phyloP scores from a whole-genome alignment of 2,888 invertebrate species.

The Euplagia quadripunctaria region DNA sequence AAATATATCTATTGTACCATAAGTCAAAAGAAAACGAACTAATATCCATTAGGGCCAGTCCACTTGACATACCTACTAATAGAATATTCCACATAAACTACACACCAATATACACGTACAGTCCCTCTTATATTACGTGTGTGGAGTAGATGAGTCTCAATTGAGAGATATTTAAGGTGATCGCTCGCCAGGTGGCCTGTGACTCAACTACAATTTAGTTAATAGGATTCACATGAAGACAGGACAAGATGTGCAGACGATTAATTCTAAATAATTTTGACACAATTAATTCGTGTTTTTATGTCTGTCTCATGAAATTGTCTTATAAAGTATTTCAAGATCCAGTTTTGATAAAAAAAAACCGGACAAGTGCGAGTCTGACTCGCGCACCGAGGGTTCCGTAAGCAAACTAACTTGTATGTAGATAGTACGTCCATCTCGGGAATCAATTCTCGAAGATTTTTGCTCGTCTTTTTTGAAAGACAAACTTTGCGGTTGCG shows the following conservation, averaged over 20 bases:
- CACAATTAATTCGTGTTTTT: background rate
- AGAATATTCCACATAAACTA: constrained; percentile 8
- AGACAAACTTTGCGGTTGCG: too few relatives aligned
- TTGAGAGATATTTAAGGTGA: constrained; percentile 66
- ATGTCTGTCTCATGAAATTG: too few relatives aligned
- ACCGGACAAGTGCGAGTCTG: too few relatives aligned
- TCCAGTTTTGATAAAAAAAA: too few relatives aligned
- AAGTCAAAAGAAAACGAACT: constrained; percentile 9
- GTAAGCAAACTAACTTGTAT: too few relatives aligned
- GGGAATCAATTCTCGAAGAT: too few relatives aligned
- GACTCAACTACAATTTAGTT: constrained; percentile 75
- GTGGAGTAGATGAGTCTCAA: constrained; percentile 51
- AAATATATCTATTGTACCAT: background rate
- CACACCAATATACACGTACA: background rate
- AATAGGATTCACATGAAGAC: constrained; percentile 58
- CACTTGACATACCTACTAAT: constrained; percentile 12
- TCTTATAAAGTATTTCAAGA: too few relatives aligned
- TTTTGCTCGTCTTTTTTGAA: too few relatives aligned
- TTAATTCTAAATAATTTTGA: constrained; percentile 2
- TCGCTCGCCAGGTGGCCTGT: constrained; percentile 77
- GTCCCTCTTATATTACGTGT: constrained; percentile 16
- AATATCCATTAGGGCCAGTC: constrained; percentile 11
- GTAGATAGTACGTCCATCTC: too few relatives aligned
- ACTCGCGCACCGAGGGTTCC: too few relatives aligned
- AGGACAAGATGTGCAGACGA: constrained; percentile 50